Base-by-base conservation (phyloP, 2,888 invertebrate genomes). In the Caenorhabditis parvicauda region DNA sequence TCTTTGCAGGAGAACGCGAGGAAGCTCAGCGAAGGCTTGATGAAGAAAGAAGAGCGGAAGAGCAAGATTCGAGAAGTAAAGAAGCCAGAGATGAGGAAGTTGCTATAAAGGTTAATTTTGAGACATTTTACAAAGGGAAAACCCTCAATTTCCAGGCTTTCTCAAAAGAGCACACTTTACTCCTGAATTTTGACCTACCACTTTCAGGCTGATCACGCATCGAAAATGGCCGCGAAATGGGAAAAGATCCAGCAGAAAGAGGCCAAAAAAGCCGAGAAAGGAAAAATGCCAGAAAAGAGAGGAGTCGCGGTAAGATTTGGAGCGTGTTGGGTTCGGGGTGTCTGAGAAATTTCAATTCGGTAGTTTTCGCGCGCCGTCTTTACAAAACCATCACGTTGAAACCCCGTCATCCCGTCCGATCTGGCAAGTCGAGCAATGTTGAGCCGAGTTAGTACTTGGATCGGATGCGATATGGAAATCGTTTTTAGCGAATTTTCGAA, bases 141-240 rank as follows among this genome's bases (percentile, higher is more conserved):
- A 35, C 14, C 3, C 17, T 12, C 7, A n/a, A n/a, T n/a, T n/a
- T n/a, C n/a, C 42, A 41, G 17, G 12, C 7, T 41, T 41, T 41
- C 12, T 41, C 14, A 14, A 19, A 12, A 41, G 42, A n/a, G n/a
- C n/a, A n/a, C n/a, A n/a, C n/a, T n/a, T n/a, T n/a, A n/a, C n/a
- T n/a, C n/a, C n/a, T n/a, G n/a, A n/a, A n/a, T n/a, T n/a, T n/a
- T n/a, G n/a, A n/a, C n/a, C n/a, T 50, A 24, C 4, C 24, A 24
- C 24, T 24, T 49, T 43, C 37, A 77, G 39, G 78, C 79, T 9
- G 81, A 77, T 19, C 81, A 81, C 45, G 81, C 81, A 1, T 70
- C 74, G 4, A 81, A 81, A 54, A 81, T 81, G 81, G 67, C 79
- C 6, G 78, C 77, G 1, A 81, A 81, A 55, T 81, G 79, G 79